Evolutionary conservation across 64 coral and sea anemone genomes (phyloP).

Genomic region (Catalaphyllia jardinei): DNA sequence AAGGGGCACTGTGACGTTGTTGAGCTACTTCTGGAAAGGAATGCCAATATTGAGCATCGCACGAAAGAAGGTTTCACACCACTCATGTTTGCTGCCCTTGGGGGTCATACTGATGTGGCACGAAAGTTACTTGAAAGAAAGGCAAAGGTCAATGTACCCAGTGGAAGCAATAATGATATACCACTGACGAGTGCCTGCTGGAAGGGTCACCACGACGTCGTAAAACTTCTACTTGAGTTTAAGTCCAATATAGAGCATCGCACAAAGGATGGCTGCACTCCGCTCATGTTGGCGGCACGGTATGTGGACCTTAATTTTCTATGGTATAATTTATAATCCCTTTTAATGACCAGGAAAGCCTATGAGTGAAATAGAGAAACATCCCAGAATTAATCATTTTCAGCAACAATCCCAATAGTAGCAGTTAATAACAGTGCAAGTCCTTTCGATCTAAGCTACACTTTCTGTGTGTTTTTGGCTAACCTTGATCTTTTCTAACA

Average conservation of each 20-base stretch:
- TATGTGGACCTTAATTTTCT: constrained; percentile 31
- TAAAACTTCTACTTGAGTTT: constrained; percentile 93
- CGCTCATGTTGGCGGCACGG: constrained; percentile 99
- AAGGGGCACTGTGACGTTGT: constrained; percentile 99
- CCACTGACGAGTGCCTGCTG: constrained; percentile 98
- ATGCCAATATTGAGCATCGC: constrained; percentile 97
- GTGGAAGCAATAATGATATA: constrained; percentile 99
- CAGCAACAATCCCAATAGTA: too few relatives aligned
- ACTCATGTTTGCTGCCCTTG: constrained; percentile 98
- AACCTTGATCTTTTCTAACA: too few relatives aligned
- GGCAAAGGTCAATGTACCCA: constrained; percentile 96
- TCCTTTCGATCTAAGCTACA: too few relatives aligned
- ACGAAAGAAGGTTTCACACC: constrained; percentile 99
- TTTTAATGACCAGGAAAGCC: background rate
- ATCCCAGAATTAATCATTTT: background rate
- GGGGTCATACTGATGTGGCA: constrained; percentile 96
- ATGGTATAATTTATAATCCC: background rate
- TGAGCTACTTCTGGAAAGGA: constrained; percentile 86
- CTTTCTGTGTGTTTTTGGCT: too few relatives aligned
- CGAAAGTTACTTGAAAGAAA: constrained; percentile 82
- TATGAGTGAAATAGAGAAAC: background rate
- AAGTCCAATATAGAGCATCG: constrained; percentile 97
- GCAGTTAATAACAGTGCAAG: too few relatives aligned
- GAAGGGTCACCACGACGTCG: constrained; percentile 98
- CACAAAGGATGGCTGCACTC: constrained; percentile 99